These are phyloP conservation scores for Pycnomerus fuliginosus DNA, from an alignment of 2,888 invertebrate species.

Conservation along the genomic window DNA sequence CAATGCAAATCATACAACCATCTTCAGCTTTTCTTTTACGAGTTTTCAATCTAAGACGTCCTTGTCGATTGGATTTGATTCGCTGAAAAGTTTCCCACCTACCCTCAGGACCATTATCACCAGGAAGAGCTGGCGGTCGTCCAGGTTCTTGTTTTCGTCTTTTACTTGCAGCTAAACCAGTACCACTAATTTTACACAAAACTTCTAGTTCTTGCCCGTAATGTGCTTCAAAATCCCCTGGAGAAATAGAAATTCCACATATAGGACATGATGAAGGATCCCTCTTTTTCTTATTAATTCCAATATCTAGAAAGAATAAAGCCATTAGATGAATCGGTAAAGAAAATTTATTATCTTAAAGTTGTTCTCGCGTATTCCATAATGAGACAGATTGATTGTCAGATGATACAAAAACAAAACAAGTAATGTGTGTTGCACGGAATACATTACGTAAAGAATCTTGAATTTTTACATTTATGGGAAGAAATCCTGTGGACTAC, in stretches of 20 bases:
- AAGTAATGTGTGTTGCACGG: no score
- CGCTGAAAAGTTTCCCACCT: constrained; percentile 73
- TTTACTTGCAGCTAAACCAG: constrained; percentile 53
- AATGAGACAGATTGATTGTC: no score
- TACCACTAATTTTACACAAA: constrained; percentile 61
- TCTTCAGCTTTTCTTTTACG: constrained; percentile 66
- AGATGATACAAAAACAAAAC: no score
- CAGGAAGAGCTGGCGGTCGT: constrained; percentile 50
- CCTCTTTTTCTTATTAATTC: constrained; percentile 47
- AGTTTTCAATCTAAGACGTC: constrained; percentile 65
- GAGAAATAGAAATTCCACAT: constrained; percentile 66
- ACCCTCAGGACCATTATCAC: constrained; percentile 59
- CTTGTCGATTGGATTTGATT: constrained; percentile 69
- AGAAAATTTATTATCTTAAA: no score
- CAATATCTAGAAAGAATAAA: constrained; percentile 36
- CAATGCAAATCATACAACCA: constrained; percentile 67
- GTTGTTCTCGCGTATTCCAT: no score
- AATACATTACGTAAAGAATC: no score
- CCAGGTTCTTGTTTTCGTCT: constrained; percentile 50
- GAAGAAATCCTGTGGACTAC: no score
- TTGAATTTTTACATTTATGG: no score
- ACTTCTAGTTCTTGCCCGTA: constrained; percentile 69
- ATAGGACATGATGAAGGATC: constrained; percentile 63
- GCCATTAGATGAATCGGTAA: no score
- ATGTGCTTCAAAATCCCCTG: constrained; percentile 68